These are phyloP conservation scores for Poeciliopsis infans DNA, from an alignment of 2,797 vertebrate species.

Conservation along the genomic window DNA sequence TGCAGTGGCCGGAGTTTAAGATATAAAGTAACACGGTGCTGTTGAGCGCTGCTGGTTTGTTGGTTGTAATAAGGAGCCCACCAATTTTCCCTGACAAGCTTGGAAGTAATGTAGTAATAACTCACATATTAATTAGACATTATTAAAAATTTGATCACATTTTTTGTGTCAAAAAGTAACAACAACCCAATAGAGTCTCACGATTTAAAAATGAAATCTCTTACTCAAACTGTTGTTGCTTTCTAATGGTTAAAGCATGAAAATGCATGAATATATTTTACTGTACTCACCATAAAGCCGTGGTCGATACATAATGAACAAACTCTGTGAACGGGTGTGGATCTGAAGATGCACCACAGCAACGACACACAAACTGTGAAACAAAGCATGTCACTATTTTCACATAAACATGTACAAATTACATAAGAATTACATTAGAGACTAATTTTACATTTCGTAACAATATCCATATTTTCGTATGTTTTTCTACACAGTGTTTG, in stretches of 20 bases:
- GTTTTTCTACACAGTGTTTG: not conserved
- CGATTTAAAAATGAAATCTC: not conserved
- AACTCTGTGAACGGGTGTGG: slow-evolving; percentile 96
- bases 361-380: slow-evolving; percentile 91
- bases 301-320: slow-evolving; percentile 97
- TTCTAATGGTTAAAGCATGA: not conserved
- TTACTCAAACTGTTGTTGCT: not conserved
- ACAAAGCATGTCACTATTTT: slow-evolving; percentile 10
- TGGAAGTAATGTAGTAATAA: not conserved
- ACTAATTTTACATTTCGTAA: not conserved
- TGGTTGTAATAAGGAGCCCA: not conserved
- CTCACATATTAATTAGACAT: not conserved
- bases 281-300: slow-evolving; percentile 91
- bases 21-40: not conserved
- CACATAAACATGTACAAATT: not conserved
- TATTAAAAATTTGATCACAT: not conserved
- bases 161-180: not conserved
- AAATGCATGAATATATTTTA: not conserved
- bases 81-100: not conserved
- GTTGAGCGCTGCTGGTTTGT: not conserved
- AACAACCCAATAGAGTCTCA: not conserved
- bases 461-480: not conserved
- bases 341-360: slow-evolving; percentile 95
- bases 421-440: not conserved
- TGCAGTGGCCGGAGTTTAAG: not conserved